A percentile compares a stretch with the other conserved stretches of the same genome.
Conservation (phyloP, 2,888 invertebrate genomes). For the Mystacides longicornis region DNA sequence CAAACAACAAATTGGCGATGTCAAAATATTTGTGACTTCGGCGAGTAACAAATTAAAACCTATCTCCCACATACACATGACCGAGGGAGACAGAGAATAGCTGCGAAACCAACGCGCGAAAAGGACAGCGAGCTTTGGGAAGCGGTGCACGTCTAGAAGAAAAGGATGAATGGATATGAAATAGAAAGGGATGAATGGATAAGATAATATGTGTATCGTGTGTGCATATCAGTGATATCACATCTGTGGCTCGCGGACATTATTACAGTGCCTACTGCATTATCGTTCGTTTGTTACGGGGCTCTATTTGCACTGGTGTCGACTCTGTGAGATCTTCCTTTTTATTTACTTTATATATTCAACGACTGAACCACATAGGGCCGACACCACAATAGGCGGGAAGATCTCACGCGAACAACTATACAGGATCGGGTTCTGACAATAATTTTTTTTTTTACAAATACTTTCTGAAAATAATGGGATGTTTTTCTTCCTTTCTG, state of each 20-base stretch:
- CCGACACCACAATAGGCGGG: background rate
- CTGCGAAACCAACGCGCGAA: background rate
- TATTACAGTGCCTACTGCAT: background rate
- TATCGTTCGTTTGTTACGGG: background rate
- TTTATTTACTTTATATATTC: no score
- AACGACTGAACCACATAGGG: background rate
- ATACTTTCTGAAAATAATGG: no score
- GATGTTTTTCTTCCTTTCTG: no score
- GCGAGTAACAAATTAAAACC: slow-evolving; percentile 1
- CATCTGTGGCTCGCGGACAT: background rate
- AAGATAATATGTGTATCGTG: background rate
- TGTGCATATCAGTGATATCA: background rate
- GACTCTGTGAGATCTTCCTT: background rate
- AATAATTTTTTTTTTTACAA: background rate
- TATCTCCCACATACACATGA: background rate
- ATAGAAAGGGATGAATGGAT: background rate
- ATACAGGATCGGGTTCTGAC: background rate
- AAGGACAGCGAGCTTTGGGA: background rate
- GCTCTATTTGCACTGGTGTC: background rate
- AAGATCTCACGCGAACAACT: background rate
- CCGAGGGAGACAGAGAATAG: background rate
- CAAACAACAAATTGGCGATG: background rate
- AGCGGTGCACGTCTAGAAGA: background rate
- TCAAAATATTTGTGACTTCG: slow-evolving; percentile 2
- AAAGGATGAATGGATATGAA: background rate